Base-by-base conservation (phyloP, 1,140 invertebrate species). In the Paracyclopina nana region DNA sequence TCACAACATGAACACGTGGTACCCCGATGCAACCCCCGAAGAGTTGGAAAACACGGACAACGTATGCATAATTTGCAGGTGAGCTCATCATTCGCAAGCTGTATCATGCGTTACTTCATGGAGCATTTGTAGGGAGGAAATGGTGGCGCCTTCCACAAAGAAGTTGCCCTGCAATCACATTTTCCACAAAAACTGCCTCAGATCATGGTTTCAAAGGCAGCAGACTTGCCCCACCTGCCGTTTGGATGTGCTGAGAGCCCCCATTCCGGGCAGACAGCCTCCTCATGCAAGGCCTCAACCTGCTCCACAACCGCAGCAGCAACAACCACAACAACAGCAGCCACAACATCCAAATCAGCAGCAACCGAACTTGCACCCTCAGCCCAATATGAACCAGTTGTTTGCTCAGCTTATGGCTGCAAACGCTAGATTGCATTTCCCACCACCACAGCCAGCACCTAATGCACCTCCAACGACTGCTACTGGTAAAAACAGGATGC, bases 181-280 rank as follows among this genome's bases (percentile, higher is more conserved):
- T 59, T 99, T 99, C 70, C 95, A 99, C 65, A 85, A 90, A 20
- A 81, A 82, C 26, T 99, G 95, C 66, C 70, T 99, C n/a, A 75
- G 94, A 6, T 90, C 90, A 4, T 99, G 94, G 94, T 99, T 99
- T 67, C 95, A 98, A 69, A 74, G 94, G 9, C 95, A 99, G 65
- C 95, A 99, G 69, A 99, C 94, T 0, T 99, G 95, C 67, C 95
- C 95, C 4, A 99, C 94, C 1, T 99, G 95, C 67, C 75, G 95
- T 16, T 20, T 20, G n/a, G 50, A 44, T 5, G 31, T 52, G 2
- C 6, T 26, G 2, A 24, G 43, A 29, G 18, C 9, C 9, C 20
- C 40, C 2, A 14, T 12, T 2, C 14, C 14, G 4, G 25, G 24
- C 8, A 3, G 34, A 44, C 38, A 42, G 9, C 14, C 25, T 30